Percentiles rank a stretch among this genome's conserved stretches.
phyloP scores from a whole-genome alignment of 2,797 vertebrate genomes.

The Okamejei kenojei region DNA sequence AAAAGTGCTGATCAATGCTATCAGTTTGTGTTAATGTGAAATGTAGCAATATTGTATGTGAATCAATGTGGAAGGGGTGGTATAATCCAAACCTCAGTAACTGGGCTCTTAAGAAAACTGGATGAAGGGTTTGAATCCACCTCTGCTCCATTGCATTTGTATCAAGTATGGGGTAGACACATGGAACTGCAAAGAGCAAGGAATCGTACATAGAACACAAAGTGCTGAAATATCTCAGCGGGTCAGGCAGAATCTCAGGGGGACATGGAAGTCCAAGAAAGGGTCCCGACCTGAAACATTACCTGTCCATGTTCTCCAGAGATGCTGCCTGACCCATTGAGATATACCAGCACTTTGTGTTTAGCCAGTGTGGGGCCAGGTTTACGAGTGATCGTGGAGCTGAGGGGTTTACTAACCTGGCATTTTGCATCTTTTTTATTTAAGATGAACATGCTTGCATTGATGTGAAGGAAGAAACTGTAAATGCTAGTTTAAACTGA shows the following conservation, averaged over 20 bases:
- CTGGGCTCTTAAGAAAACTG: neutral
- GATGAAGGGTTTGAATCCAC: neutral
- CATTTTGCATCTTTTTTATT: neutral
- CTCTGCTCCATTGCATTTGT: neutral
- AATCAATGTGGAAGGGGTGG: neutral
- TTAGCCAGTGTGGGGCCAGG: neutral
- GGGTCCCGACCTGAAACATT: too few species aligned
- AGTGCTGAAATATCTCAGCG: too few species aligned
- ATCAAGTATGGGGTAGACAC: neutral
- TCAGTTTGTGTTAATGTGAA: neutral
- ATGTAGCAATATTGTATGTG: neutral
- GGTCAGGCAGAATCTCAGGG: too few species aligned
- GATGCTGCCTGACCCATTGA: too few species aligned
- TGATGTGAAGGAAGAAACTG: too few species aligned
- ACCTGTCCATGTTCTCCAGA: too few species aligned
- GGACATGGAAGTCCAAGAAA: too few species aligned
- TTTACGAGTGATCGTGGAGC: neutral
- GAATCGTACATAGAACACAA: too few species aligned
- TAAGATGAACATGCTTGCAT: neutral
- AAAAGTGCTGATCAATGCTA: neutral
- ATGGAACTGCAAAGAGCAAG: too few species aligned
- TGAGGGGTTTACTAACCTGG: neutral
- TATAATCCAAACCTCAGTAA: neutral
- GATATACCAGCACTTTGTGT: too few species aligned
- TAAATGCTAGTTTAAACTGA: too few species aligned